Evolutionary conservation across 2,113 vertebrate species (phyloP).

Genomic region (Tupaia tana): DNA sequence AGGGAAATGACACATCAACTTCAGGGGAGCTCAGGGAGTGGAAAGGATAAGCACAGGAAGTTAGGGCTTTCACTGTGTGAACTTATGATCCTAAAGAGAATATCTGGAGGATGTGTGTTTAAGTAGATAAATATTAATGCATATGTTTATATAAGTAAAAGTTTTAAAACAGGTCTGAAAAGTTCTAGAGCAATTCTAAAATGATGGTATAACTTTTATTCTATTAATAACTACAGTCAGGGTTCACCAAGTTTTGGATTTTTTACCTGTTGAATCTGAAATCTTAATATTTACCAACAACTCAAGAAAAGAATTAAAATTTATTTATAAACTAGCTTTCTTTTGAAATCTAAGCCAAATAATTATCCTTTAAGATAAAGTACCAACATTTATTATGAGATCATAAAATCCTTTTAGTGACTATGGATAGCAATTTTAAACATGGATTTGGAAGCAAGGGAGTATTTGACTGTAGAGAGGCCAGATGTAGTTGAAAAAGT

Average conservation of each 20-base stretch:
- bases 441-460: neutral
- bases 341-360: neutral
- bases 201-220: neutral
- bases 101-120: neutral
- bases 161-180: neutral
- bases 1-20: neutral
- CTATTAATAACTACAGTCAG: neutral
- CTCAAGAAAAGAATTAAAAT: neutral
- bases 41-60: neutral
- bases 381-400: constrained; percentile 2
- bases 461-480: neutral
- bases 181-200: neutral
- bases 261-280: neutral
- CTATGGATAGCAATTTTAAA: neutral
- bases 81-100: neutral
- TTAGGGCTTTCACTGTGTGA: neutral
- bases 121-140: neutral
- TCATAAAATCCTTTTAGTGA: neutral
- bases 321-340: constrained; percentile 6
- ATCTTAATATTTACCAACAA: constrained; percentile 20
- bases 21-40: neutral
- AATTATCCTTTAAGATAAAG: neutral
- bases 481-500: neutral
- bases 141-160: constrained; percentile 8
- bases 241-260: neutral